Evolutionary conservation across 2,113 vertebrate genomes (phyloP).

Genomic region (Notothenia coriiceps): DNA sequence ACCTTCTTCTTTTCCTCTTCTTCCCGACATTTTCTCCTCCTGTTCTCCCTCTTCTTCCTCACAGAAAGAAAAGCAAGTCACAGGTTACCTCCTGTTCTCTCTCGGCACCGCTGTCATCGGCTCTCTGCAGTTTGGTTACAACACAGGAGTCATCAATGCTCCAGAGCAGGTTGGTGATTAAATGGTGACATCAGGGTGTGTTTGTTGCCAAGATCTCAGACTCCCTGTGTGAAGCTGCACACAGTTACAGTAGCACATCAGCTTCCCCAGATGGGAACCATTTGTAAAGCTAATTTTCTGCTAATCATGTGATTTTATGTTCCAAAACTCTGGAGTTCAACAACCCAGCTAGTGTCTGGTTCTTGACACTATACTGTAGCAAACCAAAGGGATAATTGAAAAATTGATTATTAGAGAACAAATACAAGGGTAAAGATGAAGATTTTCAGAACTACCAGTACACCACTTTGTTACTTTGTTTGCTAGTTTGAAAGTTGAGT

Average conservation of each 20-base stretch:
- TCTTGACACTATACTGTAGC: not conserved
- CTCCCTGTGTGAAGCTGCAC: not conserved
- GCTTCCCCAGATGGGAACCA: not conserved
- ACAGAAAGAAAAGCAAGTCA: slow-evolving; percentile 77
- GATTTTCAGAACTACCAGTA: not conserved
- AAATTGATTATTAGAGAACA: not conserved
- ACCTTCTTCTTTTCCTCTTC: no score
- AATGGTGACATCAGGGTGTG: no score
- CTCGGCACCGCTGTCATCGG: slow-evolving; percentile 88
- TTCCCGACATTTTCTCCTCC: not conserved
- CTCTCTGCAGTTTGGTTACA: slow-evolving; percentile 95
- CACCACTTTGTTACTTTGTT: not conserved
- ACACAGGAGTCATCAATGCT: slow-evolving; percentile 96
- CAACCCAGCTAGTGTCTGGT: not conserved
- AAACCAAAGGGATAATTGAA: not conserved
- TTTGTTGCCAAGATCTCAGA: not conserved
- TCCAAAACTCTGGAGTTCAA: not conserved
- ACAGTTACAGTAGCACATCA: not conserved
- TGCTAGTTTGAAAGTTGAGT: no score
- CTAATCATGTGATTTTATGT: not conserved
- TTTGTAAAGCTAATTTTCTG: not conserved
- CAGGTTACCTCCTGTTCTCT: slow-evolving; percentile 87
- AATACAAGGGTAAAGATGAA: not conserved
- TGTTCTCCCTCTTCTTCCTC: not conserved
- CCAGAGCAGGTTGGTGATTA: slow-evolving; percentile 85